Percentiles rank a stretch among this genome's conserved stretches.
Evolutionary conservation across 2,797 vertebrate genomes (phyloP).

Genomic region (Acridotheres tristis): DNA sequence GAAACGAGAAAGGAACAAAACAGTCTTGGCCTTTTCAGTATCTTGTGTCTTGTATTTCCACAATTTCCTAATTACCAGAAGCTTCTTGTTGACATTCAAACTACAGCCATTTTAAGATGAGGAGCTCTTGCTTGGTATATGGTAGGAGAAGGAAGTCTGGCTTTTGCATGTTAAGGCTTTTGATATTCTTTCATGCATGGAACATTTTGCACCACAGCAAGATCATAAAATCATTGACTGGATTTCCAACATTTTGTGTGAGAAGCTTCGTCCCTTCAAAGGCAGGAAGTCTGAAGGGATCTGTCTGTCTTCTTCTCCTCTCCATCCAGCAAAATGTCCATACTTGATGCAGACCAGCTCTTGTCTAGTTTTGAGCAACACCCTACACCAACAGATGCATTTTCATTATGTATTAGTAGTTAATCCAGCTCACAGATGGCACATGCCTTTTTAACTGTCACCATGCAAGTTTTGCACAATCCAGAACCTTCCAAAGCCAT

Average conservation of each 20-base stretch:
- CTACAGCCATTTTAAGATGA: background rate
- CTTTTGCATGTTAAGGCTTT: background rate
- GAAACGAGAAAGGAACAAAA: conserved; percentile 60
- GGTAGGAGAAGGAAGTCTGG: background rate
- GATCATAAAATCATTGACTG: background rate
- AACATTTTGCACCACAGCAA: background rate
- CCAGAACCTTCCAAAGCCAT: background rate
- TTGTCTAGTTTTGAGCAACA: background rate
- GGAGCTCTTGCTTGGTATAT: background rate
- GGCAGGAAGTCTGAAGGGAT: background rate
- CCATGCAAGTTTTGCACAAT: background rate
- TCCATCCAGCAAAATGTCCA: background rate
- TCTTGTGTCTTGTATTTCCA: background rate
- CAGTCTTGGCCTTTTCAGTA: conserved; percentile 18
- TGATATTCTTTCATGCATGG: background rate
- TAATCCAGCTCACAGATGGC: conserved; percentile 58
- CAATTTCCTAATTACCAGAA: conserved; percentile 26
- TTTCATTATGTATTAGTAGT: background rate
- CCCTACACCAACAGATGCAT: background rate
- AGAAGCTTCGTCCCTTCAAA: background rate
- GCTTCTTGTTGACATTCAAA: background rate
- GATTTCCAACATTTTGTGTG: background rate
- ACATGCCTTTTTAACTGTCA: conserved; percentile 10
- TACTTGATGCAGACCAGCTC: background rate
- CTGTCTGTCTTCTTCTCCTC: background rate